These are phyloP conservation scores for Vulpes ferrilata DNA, from an alignment of 2,113 vertebrate species.

Conservation along the genomic window DNA sequence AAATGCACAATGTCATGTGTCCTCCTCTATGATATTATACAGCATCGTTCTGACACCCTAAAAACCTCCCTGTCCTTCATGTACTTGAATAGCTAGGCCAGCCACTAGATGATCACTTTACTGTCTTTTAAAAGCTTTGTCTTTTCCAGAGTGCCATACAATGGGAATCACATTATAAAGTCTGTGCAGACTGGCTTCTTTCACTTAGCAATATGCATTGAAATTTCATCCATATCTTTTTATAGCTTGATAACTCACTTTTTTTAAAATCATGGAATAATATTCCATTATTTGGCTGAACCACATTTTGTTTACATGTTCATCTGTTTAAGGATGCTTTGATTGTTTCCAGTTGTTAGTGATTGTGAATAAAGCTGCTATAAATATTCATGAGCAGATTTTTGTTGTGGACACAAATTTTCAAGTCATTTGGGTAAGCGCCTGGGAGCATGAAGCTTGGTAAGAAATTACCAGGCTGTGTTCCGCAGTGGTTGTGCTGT, in stretches of 20 bases:
- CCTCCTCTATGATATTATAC: too few relatives aligned
- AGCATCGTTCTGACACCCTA: background rate
- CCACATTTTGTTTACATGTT: background rate
- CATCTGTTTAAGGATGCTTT: background rate
- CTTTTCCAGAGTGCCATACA: background rate
- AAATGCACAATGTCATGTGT: background rate
- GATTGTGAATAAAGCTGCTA: background rate
- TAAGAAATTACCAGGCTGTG: background rate
- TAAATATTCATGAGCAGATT: background rate
- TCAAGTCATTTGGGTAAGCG: background rate
- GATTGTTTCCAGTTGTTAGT: background rate
- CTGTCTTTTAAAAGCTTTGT: background rate
- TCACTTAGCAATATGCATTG: background rate
- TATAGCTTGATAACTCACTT: background rate
- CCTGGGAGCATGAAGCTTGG: background rate
- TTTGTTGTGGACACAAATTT: background rate
- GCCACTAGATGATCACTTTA: too few relatives aligned
- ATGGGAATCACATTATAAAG: background rate
- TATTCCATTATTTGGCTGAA: background rate
- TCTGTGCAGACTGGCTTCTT: background rate
- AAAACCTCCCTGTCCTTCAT: background rate
- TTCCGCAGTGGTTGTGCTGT: background rate
- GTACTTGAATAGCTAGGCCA: background rate
- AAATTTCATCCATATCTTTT: background rate
- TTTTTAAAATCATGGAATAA: background rate